Percentiles rank a stretch among this genome's conserved stretches.
Evolutionary conservation across 1,140 invertebrate genomes (phyloP).

Genomic region (Tetraneura akinire): DNA sequence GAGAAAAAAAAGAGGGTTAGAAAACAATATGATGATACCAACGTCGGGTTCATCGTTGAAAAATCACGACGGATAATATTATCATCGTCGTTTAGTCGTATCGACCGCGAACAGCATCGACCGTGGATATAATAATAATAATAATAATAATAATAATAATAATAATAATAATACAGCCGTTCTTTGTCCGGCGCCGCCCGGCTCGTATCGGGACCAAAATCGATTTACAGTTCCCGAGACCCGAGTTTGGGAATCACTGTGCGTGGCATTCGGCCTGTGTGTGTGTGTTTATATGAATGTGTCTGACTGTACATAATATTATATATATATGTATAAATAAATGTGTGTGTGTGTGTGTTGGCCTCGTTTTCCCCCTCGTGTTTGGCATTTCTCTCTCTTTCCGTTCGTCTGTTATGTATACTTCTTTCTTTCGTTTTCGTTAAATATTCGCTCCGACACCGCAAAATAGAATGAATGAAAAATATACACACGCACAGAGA

Average conservation of each 20-base stretch:
- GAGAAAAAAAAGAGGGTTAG: background rate
- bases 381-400: background rate
- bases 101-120: background rate
- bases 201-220: conserved; percentile 39
- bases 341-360: background rate
- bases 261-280: background rate
- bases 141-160: too few species aligned
- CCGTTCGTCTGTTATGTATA: background rate
- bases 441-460: background rate
- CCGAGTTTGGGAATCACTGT: conserved; percentile 42
- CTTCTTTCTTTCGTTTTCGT: background rate
- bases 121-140: too few species aligned
- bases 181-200: conserved; percentile 34
- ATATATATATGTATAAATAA: background rate
- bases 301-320: too few species aligned
- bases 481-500: background rate
- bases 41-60: background rate
- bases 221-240: conserved; percentile 14
- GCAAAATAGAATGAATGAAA: conserved; percentile 1
- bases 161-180: too few species aligned
- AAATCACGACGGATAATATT: background rate
- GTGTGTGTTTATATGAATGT: background rate
- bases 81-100: background rate
- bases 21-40: background rate
- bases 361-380: conserved; percentile 35